Base-by-base conservation (phyloP, 2,888 invertebrate species). In the Napeogenes sylphis region DNA sequence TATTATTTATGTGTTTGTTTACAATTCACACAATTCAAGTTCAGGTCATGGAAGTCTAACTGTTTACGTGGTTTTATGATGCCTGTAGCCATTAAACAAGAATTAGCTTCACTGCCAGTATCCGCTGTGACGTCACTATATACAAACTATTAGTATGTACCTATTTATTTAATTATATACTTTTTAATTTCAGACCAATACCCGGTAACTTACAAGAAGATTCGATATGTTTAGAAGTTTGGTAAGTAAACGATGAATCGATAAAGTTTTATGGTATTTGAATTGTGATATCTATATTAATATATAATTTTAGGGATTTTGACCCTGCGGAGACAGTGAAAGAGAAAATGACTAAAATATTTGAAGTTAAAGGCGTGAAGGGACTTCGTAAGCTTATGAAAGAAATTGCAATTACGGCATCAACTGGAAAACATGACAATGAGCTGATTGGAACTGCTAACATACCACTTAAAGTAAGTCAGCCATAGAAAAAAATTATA, bases 341-440 rank as follows among this genome's bases (percentile, higher is more conserved):
- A 66, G 96, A 96, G 79, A 97, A 97, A 85, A 94, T 97, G 90
- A 94, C 94, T 58, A 96, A 96, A 85, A 92, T 97, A 67, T 94
- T 94, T 69, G 96, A 95, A 74, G 95, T 97, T 0, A 97, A 97
- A 87, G 97, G 96, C 0, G 94, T 96, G 0, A 94, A 94, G 78
- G 97, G 97, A 0, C 90, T 97, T 21, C 92, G 95, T 42, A 97
- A 96, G 82, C 83, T 97, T 45, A 94, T 97, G 90, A 97, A 97
- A 78, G 97, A 97, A 87, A 96, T 97, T 63, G 96, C 96, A 0
- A 94, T 98, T 14, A 98, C 99, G 0, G 99, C 98, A 55, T 97
- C 98, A 0, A 97, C 97, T 0, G 95, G 99, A 69, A 97, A 94
- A 91, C 97, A 95, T 84, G 95, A 98, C 71, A 99, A 99, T 80